Base-by-base conservation (phyloP, 2,888 invertebrate species). In the Zonitis immaculata region DNA sequence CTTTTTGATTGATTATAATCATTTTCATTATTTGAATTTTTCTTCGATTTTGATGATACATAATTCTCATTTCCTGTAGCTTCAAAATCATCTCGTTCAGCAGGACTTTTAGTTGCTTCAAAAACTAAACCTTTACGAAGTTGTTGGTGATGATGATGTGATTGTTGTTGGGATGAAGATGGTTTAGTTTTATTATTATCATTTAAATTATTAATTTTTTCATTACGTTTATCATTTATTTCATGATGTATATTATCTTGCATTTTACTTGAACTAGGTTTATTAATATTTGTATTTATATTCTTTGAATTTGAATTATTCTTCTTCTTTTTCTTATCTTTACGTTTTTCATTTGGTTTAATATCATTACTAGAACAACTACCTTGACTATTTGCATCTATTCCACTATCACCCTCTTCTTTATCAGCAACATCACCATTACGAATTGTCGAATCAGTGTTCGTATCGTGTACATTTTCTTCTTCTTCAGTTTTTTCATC, bases 381-480 rank as follows among this genome's bases (percentile, higher is more conserved):
- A 44, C 91, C 92, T 79, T 92, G 91, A 65, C 88, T 89, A 75
- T 89, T 89, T 55, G 89, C 89, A 74, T 93, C 93, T 65, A 93
- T 91, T 58, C 93, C 93, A 63, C 91, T 91, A 76, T 91, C 91
- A 22, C 90, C 91, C 73, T 92, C 92, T 73, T 93, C 92, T 68
- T 88, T 86, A 65, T 86, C 85, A 22, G 69, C 69, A 6, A 65
- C 58, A 60, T 72, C 74, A 28, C 66, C 67, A 50, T 68, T 72
- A 49, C 75, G 66, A 44, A 73, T 69, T n/a, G 74, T 70, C 28
- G 75, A 71, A 56, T 73, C 68, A 16, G 65, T 61, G 46, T 65
- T 66, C 9, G 60, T 61, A 52, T 73, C 72, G 44, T 68, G 67
- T 25, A 66, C 66, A 51, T 57, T 65, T 45, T 69, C 68, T 64